Conservation (phyloP, 2,113 vertebrate genomes). For the chimpanzee (Pan troglodytes) region DNA sequence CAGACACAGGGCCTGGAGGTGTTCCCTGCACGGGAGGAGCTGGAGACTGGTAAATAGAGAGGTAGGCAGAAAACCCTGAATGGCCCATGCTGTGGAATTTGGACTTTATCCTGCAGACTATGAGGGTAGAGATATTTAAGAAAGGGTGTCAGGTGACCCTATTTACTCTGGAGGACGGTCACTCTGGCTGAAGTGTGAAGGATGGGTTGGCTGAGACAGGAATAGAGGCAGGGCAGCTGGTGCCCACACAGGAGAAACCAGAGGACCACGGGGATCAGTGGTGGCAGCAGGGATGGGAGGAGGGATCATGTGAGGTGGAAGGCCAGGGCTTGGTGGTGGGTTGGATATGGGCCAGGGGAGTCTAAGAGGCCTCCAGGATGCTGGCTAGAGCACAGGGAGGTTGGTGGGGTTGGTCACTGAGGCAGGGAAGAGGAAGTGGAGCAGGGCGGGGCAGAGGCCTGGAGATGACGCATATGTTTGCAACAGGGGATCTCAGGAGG, state of each 20-base stretch:
- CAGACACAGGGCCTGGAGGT: not conserved
- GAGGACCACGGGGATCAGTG: no score
- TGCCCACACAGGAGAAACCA: fast-evolving
- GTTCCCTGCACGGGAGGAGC: fast-evolving
- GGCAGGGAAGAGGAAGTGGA: not conserved
- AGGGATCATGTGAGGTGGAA: not conserved
- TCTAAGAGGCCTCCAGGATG: no score
- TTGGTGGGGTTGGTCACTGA: not conserved
- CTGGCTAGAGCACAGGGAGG: not conserved
- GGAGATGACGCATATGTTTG: not conserved
- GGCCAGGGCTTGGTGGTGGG: not conserved
- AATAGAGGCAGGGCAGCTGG: not conserved
- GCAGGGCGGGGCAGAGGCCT: not conserved
- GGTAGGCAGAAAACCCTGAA: not conserved
- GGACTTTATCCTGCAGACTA: not conserved
- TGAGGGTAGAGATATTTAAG: not conserved
- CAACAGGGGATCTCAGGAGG: not conserved
- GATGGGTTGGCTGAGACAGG: not conserved
- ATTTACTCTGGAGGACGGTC: not conserved
- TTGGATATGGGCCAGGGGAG: not conserved
- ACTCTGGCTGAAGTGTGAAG: not conserved
- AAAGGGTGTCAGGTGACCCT: not conserved
- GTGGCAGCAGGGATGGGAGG: not conserved
- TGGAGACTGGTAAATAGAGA: not conserved
- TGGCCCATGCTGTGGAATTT: not conserved